Conservation (phyloP, 2,888 invertebrate species). For the Adelognathus sp. region DNA sequence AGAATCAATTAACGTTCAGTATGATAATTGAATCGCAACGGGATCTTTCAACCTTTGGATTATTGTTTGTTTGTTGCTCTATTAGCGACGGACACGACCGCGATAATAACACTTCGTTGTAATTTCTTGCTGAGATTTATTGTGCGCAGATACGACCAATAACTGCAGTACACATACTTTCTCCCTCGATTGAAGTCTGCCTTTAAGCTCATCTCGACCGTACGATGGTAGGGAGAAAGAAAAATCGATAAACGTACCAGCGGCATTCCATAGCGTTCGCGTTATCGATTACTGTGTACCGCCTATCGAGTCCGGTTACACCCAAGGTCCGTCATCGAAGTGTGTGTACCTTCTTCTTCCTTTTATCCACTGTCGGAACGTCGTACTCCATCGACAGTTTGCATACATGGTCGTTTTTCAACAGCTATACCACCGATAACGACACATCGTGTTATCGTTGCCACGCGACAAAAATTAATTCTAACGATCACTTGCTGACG, state of each 20-base stretch:
- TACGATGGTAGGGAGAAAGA: background rate
- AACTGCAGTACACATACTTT: background rate
- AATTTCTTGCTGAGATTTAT: background rate
- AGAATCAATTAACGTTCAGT: background rate
- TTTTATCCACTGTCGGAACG: background rate
- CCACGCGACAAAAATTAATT: background rate
- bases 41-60: too few relatives aligned
- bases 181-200: too few relatives aligned
- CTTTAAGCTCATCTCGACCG: background rate
- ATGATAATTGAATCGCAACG: too few relatives aligned
- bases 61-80: too few relatives aligned
- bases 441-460: background rate
- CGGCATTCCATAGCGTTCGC: background rate
- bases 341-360: background rate
- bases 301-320: constrained; percentile 2
- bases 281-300: background rate
- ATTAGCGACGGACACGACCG: too few relatives aligned
- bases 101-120: background rate
- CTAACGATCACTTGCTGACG: background rate
- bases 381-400: background rate
- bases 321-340: background rate
- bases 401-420: background rate
- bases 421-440: background rate
- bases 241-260: background rate
- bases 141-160: background rate